Percentiles rank a stretch among this genome's conserved stretches.
Evolutionary conservation across 1,140 invertebrate genomes (phyloP).

Genomic region (Agrypnia vestita): DNA sequence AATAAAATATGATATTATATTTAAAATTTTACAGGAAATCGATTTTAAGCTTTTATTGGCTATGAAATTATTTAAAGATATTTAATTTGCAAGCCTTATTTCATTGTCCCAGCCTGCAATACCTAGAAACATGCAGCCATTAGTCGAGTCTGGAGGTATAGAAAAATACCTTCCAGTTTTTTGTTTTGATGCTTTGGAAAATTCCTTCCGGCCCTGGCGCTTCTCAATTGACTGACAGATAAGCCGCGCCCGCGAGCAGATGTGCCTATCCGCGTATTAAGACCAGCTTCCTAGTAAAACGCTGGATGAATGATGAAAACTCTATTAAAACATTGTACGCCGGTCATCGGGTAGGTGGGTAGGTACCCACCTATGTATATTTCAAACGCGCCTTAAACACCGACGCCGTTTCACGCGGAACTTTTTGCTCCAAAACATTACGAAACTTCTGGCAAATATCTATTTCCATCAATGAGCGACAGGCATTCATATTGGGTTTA

Average conservation of each 20-base stretch:
- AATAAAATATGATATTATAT: no score
- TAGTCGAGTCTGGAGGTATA: no score
- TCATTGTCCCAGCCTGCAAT: no score
- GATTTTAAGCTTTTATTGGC: no score
- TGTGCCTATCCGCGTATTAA: not conserved
- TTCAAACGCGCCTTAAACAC: not conserved
- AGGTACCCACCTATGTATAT: not conserved
- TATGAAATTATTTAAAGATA: no score
- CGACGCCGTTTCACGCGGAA: not conserved
- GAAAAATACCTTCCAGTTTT: no score
- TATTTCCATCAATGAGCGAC: constrained; percentile 10
- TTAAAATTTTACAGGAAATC: no score
- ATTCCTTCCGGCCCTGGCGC: not conserved
- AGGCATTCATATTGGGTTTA: not conserved
- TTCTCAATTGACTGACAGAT: constrained; percentile 27
- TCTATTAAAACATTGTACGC: not conserved
- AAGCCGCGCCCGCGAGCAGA: constrained; percentile 14
- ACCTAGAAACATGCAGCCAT: no score
- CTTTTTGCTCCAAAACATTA: not conserved
- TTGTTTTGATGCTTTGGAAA: no score
- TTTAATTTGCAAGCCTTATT: no score
- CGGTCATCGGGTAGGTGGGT: not conserved
- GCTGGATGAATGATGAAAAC: not conserved
- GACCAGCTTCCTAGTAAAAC: constrained; percentile 10
- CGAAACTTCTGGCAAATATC: not conserved